These are phyloP conservation scores for Leucophenga varia DNA, from an alignment of 1,140 invertebrate species.

Conservation along the genomic window DNA sequence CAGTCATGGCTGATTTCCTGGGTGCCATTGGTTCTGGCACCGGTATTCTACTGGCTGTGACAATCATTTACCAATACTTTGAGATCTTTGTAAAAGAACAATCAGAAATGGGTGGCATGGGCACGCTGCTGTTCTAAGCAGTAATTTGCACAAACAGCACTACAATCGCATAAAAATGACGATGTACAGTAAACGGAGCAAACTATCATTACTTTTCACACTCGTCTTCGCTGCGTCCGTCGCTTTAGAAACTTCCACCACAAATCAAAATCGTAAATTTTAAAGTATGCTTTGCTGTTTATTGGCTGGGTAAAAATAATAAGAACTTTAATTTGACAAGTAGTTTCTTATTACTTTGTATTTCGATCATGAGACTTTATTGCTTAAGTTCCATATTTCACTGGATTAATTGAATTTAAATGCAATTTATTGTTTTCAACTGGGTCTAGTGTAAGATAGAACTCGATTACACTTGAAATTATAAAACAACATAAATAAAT, in stretches of 20 bases:
- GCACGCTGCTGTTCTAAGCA: slow-evolving; percentile 86
- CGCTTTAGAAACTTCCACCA: too few species aligned
- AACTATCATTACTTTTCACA: too few species aligned
- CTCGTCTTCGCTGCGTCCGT: too few species aligned
- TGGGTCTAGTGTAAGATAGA: slow-evolving; percentile 25
- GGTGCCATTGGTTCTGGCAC: slow-evolving; percentile 96
- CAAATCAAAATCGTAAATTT: too few species aligned
- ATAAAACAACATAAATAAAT: slow-evolving; percentile 11
- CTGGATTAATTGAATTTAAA: slow-evolving; percentile 39
- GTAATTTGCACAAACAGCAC: too few species aligned
- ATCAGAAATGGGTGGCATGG: slow-evolving; percentile 98
- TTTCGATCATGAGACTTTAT: slow-evolving; percentile 41
- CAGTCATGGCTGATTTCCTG: slow-evolving; percentile 95
- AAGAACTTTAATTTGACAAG: slow-evolving; percentile 34
- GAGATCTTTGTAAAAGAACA: slow-evolving; percentile 99
- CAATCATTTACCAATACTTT: slow-evolving; percentile 99
- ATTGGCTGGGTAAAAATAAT: too few species aligned
- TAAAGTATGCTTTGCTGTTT: too few species aligned
- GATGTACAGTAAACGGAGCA: too few species aligned
- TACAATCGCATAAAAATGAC: too few species aligned
- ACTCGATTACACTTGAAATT: slow-evolving; percentile 16
- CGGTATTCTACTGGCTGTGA: slow-evolving; percentile 96
- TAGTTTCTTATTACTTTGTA: slow-evolving; percentile 41
- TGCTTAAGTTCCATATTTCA: slow-evolving; percentile 49
- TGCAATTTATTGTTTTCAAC: slow-evolving; percentile 34